Base-by-base conservation (phyloP, 2,113 vertebrate species). In the Cardinalis cardinalis region DNA sequence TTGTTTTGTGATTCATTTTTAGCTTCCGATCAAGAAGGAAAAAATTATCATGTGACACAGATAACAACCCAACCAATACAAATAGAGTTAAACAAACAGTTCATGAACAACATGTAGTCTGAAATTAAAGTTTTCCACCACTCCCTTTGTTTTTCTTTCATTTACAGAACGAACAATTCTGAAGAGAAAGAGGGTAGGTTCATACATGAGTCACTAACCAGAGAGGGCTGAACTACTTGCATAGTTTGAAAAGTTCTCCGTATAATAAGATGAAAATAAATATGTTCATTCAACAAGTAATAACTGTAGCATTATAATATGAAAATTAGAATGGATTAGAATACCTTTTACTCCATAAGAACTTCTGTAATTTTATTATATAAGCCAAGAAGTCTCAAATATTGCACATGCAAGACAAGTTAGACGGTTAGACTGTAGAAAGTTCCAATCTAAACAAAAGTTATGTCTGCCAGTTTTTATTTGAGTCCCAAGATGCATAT, bases 21-120 rank as follows among this genome's bases (percentile, higher is more conserved):
- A 85, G 38, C 64, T 86, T 90, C 72, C 61, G 72, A 60, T 95
- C 26, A 38, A 13, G 34, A 81, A 90, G 64, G 58, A 71, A 91
- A 91, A 88, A 60, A 76, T 51, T 51, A 73, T 34, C 65, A 34
- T 49, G 65, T 91, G 86, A 86, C 61, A 88, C 34, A 91, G 72
- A 78, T 93, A 88, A 81, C 83, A 93, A 90, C 92, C 93, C 90
- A 95, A 92, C 92, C 92, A 95, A 91, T 91, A 90, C 76, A 95
- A 95, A 95, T 0, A 96, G 61, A 91, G 80, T 75, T 90, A 91
- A 90, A 93, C 90, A 95, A 95, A 96, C 52, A 81, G 69, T 46
- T 93, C 72, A 6, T 43, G 88, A 90, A 53, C 52, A 95, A 92
- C 82, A 80, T 41, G 64, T 59, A 89, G 55, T 38, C 84, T 81